phyloP scores from a whole-genome alignment of 2,113 vertebrate species.

The Steatornis caripensis region DNA sequence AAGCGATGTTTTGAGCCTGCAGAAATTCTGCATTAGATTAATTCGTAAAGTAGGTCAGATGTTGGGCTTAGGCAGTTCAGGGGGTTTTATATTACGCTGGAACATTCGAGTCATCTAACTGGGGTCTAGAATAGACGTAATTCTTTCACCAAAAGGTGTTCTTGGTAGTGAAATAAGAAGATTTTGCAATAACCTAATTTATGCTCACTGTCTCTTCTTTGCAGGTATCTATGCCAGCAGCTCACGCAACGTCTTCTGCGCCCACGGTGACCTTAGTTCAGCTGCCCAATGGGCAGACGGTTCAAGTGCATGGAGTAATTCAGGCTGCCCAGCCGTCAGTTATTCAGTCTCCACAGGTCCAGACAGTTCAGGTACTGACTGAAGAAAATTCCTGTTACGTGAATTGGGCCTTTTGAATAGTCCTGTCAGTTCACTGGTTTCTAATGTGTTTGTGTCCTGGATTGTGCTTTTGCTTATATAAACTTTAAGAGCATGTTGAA shows the following conservation, averaged over 20 bases:
- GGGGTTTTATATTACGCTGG: neutral
- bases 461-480: neutral
- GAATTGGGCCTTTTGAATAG: neutral
- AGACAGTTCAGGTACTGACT: conserved; percentile 90
- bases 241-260: conserved; percentile 85
- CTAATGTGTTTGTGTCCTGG: neutral
- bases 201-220: neutral
- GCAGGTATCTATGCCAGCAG: conserved; percentile 91
- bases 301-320: conserved; percentile 98
- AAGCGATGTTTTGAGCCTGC: neutral
- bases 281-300: conserved; percentile 96
- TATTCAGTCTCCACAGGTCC: conserved; percentile 97
- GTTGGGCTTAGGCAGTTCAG: neutral
- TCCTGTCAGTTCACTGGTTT: neutral
- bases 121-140: neutral
- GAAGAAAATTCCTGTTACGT: neutral
- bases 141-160: neutral
- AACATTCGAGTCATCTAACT: neutral
- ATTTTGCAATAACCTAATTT: neutral
- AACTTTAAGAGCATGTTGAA: neutral
- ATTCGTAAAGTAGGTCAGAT: conserved; percentile 25
- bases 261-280: conserved; percentile 95
- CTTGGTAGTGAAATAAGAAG: neutral
- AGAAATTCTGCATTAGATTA: conserved; percentile 22
- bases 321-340: conserved; percentile 97